Evolutionary conservation across 2,888 invertebrate species (phyloP), one percentile per base, ranked within the genome.

Genomic region (Spisula subtruncata): DNA sequence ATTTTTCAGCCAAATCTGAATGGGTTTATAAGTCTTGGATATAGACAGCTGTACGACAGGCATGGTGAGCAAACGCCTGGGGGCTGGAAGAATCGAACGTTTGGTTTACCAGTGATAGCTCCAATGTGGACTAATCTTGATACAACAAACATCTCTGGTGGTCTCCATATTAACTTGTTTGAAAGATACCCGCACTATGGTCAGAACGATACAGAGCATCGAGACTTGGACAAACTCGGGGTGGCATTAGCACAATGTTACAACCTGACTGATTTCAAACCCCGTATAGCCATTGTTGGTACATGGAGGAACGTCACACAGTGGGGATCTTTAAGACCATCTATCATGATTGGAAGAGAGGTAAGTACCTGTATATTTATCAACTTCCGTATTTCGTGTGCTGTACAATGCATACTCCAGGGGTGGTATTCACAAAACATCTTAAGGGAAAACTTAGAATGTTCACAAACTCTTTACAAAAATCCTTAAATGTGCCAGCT

Each of bases 71-170:
- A 83, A 48, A 83, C 16, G 25, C 29, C 83, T 18, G 35, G 8
- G 16, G 79, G 79, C 8, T 88, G 87, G 87, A 83, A 83, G 41
- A 16, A 46, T 35, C 16, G 32, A 14, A 83, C 48, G 1, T 29
- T 54, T 14, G 82, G 80, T 14, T 6, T 80, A 2, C 54, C 82
- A 16, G 87, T 88, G 0, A 56, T 88, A 8, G 87, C 87, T 83
- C 87, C 87, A 12, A n/a, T 88, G 29, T 88, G 87, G 87, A 84
- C 87, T 48, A 56, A 88, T 41, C 51, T 88, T 29, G 83, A 88
- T 48, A 54, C 83, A n/a, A 56, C 79, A 14, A 25, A 60, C 5
- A 75, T 88, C 16, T 79, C 87, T 29, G 83, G 83, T 14, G 87
- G 87, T n/a, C 60, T 88, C 18, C 41, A 83, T 32, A 80, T 88